Evolutionary conservation across 2,888 invertebrate species (phyloP), one percentile per base, ranked within the genome.

Genomic region (Ennomos erosarius): DNA sequence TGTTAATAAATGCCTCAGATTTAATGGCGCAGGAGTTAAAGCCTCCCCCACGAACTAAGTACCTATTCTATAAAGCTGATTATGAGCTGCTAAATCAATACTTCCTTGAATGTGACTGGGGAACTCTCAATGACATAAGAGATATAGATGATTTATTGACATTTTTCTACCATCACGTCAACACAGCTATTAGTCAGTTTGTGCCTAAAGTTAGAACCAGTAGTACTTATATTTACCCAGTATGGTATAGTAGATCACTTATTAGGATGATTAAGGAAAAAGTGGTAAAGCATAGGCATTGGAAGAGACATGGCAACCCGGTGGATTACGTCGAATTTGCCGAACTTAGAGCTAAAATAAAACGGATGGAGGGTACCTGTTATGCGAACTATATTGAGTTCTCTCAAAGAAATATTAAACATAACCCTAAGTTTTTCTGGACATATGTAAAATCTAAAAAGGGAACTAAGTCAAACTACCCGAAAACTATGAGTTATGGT

Each of bases 191-290:
- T 33, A n/a, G 10, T 10, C 9, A 5, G 5, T 33, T 26, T 44
- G 33, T 44, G 1, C 33, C 43, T 10, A 26, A 26, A 11, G 33
- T 10, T 44, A 10, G 16, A 26, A 10, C 10, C 10, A 10, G 26
- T 42, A 13, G 42, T 42, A 13, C 26, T 4, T 44, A 44, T 10
- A 26, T 26, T 26, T 53, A 53, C 8, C 45, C 53, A 9, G 10
- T 53, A 1, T 53, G 53, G 53, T 53, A 53, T 9, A 53, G 45
- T 10, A 46, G 10, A 16, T 26, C 45, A 4, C 38, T 53, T 4
- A 53, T 46, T 46, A 45, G 46, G 4, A 1, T 53, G 10, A 53
- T 53, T 13, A 46, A 46, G 45, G 53, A 53, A 40, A 53, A 53
- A 39, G 2, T 2, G 8, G 45, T 34, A 39, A 10, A 1, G 3